A percentile compares a stretch with the other conserved stretches of the same genome.
Evolutionary conservation across 1,140 invertebrate species (phyloP).

Genomic region (Lepidostoma basale): DNA sequence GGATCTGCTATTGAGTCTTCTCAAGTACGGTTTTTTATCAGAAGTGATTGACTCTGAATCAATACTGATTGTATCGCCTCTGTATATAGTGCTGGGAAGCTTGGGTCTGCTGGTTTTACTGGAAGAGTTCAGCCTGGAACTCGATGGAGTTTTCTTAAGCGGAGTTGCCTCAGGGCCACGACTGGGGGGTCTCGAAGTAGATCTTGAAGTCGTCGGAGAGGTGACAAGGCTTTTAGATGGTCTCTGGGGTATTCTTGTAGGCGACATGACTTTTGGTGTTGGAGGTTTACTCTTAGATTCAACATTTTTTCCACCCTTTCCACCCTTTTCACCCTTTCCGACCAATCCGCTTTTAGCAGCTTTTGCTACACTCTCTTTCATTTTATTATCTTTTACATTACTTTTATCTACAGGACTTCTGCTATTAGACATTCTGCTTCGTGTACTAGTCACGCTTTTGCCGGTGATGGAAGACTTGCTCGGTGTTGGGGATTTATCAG

Average conservation of each 20-base stretch:
- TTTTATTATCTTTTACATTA: too few relatives aligned
- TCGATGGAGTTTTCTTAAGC: slow-evolving; percentile 28
- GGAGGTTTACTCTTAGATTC: slow-evolving; percentile 51
- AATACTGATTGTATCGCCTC: not conserved
- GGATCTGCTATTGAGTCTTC: slow-evolving; percentile 49
- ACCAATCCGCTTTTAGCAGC: too few relatives aligned
- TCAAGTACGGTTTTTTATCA: slow-evolving; percentile 46
- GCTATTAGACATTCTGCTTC: not conserved
- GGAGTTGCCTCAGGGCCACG: slow-evolving; percentile 50
- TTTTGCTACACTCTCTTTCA: too few relatives aligned
- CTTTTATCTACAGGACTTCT: not conserved
- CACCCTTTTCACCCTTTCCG: too few relatives aligned
- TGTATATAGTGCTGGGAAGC: not conserved
- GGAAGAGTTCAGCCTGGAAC: slow-evolving; percentile 10
- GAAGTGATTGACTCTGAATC: not conserved
- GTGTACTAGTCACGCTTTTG: too few relatives aligned
- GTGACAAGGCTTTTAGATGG: slow-evolving; percentile 41
- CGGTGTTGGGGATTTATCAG: slow-evolving; percentile 56
- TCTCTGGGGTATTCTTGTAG: slow-evolving; percentile 42
- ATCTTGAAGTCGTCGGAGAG: slow-evolving; percentile 41
- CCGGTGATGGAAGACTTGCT: slow-evolving; percentile 34
- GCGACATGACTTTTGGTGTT: slow-evolving; percentile 53
- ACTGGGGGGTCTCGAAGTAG: slow-evolving; percentile 52
- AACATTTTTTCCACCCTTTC: too few relatives aligned
- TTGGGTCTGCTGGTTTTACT: slow-evolving; percentile 13